Evolutionary conservation across 2,797 vertebrate species (phyloP).

Genomic region (Zalophus californianus): DNA sequence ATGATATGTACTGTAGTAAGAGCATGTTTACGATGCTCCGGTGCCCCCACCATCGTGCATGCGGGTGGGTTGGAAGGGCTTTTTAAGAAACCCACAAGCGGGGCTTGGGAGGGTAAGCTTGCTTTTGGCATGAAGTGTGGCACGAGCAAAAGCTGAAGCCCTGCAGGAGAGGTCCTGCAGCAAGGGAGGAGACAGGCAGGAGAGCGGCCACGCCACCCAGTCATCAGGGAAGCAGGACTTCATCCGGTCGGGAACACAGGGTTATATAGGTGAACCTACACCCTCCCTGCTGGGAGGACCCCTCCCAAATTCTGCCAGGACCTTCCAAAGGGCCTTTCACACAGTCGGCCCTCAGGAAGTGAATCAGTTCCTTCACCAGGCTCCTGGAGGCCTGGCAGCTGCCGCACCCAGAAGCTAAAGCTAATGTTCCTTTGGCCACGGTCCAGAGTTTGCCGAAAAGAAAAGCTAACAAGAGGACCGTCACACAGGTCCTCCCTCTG

Average conservation of each 20-base stretch:
- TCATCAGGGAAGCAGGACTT: background rate
- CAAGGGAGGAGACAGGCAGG: rapidly evolving
- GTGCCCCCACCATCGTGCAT: background rate
- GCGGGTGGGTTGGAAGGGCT: background rate
- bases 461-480: background rate
- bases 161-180: background rate
- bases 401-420: background rate
- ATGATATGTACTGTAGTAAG: background rate
- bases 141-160: too few relatives aligned
- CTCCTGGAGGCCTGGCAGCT: background rate
- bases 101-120: background rate
- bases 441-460: conserved; percentile 22
- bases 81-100: background rate
- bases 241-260: background rate
- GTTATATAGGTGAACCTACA: background rate
- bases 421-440: background rate
- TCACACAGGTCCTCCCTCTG: background rate
- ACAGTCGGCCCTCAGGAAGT: background rate
- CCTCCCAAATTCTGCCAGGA: background rate
- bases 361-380: conserved; percentile 31
- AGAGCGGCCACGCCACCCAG: rapidly evolving
- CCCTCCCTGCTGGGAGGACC: background rate
- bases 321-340: background rate
- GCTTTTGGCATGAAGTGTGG: background rate
- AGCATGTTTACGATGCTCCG: background rate